phyloP scores from a whole-genome alignment of 2,888 invertebrate genomes.

The Ephialtes manifestator region DNA sequence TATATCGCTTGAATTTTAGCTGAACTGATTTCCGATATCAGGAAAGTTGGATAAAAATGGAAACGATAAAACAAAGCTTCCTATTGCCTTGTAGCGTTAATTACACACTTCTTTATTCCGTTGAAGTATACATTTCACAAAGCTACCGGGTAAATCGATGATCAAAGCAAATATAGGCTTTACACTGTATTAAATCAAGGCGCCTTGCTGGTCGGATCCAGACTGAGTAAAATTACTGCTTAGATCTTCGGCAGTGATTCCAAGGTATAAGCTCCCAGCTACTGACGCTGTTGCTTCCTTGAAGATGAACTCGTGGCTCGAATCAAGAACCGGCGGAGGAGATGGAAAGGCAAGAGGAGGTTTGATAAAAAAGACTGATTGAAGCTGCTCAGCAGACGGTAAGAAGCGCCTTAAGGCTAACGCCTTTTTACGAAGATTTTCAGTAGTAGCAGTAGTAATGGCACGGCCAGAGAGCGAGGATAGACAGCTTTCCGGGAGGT shows the following conservation, averaged over 20 bases:
- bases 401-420: conserved; percentile 55
- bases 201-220: conserved; percentile 7
- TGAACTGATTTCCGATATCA: not conserved
- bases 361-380: conserved; percentile 56
- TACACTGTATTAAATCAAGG: conserved; percentile 25
- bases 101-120: not conserved
- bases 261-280: conserved; percentile 18
- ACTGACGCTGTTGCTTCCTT: conserved; percentile 19
- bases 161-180: conserved; percentile 31
- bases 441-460: conserved; percentile 11
- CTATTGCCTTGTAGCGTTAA: not conserved
- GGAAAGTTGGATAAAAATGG: not conserved
- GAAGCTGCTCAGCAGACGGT: conserved; percentile 52
- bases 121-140: not conserved
- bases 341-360: conserved; percentile 4
- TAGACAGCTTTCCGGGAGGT: conserved; percentile 19
- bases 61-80: not conserved
- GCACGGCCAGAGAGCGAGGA: conserved; percentile 9
- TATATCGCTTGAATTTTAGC: not conserved
- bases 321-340: conserved; percentile 28
- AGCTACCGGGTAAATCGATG: conserved; percentile 2
- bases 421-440: conserved; percentile 45
- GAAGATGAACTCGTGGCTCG: conserved; percentile 29
- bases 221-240: conserved; percentile 40
- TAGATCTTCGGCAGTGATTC: conserved; percentile 30